Evolutionary conservation across 2,113 vertebrate species (phyloP).

Genomic region (Cryptotis parvus): DNA sequence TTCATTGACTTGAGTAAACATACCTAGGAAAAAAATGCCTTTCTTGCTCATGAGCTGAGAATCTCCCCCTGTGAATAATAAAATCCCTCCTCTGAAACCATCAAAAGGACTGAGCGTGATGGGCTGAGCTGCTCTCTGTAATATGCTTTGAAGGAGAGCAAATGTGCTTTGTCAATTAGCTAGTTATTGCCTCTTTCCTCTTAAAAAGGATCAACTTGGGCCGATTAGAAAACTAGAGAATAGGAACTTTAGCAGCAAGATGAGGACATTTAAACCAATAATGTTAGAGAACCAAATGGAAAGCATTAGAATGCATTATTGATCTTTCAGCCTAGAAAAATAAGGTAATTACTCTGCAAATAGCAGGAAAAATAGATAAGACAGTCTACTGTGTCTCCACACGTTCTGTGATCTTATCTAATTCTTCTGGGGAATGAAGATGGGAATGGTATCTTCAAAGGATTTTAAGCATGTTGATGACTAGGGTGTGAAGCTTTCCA

Average conservation of each 20-base stretch:
- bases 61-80: slow-evolving; percentile 16
- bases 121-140: background rate
- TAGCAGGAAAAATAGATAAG: slow-evolving; percentile 16
- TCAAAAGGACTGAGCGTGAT: background rate
- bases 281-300: slow-evolving; percentile 59
- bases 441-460: background rate
- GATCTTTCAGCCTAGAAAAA: slow-evolving; percentile 60
- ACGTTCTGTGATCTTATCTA: slow-evolving; percentile 15
- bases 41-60: slow-evolving; percentile 1
- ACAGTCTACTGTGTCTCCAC: background rate
- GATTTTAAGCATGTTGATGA: background rate
- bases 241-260: slow-evolving; percentile 51
- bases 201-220: slow-evolving; percentile 63
- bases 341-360: slow-evolving; percentile 42
- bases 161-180: slow-evolving; percentile 66
- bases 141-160: slow-evolving; percentile 51
- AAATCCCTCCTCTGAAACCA: background rate
- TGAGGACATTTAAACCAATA: slow-evolving; percentile 63
- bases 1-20: slow-evolving; percentile 22
- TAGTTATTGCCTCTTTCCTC: slow-evolving; percentile 52
- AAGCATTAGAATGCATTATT: slow-evolving; percentile 63
- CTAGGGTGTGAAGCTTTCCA: background rate
- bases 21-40: slow-evolving; percentile 5
- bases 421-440: background rate
- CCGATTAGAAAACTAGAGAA: slow-evolving; percentile 66